These are phyloP conservation scores for Burhinus bistriatus DNA, from an alignment of 2,113 vertebrate species.

Conservation along the genomic window DNA sequence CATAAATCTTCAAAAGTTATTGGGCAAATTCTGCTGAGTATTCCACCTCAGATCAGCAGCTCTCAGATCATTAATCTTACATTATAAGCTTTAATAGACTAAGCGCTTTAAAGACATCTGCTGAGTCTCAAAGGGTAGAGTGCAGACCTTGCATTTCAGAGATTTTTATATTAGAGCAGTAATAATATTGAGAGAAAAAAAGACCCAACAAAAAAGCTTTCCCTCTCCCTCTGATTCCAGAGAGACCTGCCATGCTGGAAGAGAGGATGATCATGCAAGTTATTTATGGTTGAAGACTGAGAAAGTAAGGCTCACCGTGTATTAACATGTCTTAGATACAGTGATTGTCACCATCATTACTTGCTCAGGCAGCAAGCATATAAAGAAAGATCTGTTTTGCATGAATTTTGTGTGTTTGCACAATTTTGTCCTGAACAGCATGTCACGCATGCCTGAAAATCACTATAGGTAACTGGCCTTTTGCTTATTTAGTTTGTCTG, in stretches of 20 bases:
- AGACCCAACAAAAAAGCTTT: neutral
- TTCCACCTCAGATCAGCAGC: constrained; percentile 24
- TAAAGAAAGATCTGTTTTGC: neutral
- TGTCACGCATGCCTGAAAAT: neutral
- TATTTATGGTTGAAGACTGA: neutral
- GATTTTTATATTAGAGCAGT: neutral
- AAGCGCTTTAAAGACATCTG: constrained; percentile 45
- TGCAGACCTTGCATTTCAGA: constrained; percentile 9
- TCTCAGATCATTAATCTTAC: constrained; percentile 50
- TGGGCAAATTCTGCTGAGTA: constrained; percentile 30
- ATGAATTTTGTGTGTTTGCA: neutral
- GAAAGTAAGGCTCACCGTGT: neutral
- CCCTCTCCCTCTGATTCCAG: neutral
- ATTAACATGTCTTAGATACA: neutral
- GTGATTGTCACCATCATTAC: neutral
- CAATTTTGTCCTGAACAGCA: neutral
- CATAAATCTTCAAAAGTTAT: constrained; percentile 43
- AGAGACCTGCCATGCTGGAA: neutral
- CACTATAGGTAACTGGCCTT: neutral
- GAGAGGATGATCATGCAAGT: neutral
- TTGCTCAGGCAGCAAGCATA: neutral
- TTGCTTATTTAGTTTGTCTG: neutral
- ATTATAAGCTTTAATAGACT: constrained; percentile 50
- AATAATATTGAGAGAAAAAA: neutral
- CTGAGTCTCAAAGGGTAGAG: constrained; percentile 20